Base-by-base conservation (phyloP, 2,888 invertebrate genomes). In the Yponomeuta plumbellus region DNA sequence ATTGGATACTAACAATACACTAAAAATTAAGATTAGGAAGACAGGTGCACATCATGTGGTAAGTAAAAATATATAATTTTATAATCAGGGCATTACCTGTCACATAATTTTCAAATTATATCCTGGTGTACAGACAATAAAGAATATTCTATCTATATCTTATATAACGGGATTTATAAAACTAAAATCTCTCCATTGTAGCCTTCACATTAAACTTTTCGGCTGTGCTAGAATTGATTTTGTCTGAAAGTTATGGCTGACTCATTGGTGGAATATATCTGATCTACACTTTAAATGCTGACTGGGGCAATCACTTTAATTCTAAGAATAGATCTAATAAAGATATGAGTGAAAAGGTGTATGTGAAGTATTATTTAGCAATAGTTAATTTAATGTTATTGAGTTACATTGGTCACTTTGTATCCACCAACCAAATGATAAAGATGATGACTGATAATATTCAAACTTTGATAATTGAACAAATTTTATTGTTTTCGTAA, bases 1-100 rank as follows among this genome's bases (percentile, higher is more conserved):
- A 20, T 56, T 40, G 72, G 94, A 94, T 76, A 93, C 93, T 70
- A 85, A 85, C 77, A 94, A 94, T 75, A 92, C 93, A 69, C 94
- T 95, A 76, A 95, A 94, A 82, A 92, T 95, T 76, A 92, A 94
- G 76, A 95, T 95, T 74, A 93, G 92, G 80, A 94, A 94, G 84
- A 94, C 94, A 75, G 88, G 81, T 76, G 73, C 80, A 71, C 85
- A 84, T 78, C 84, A 88, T 77, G 79, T 78, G 71, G 90, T 90
- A 79, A 88, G 88, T 80, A 52, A 52, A 13, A 44, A 26, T 26
- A 26, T 5, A 52, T 17, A 52, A 52, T 17, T 17, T 52, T 52
- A 17, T 17, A 52, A 13, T 13, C 11, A 17, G 13, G 8, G 34
- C 26, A 4, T 4, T 26, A 26, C 26, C 26, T 26, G n/a, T n/a